A percentile compares a stretch with the other conserved stretches of the same genome.
These are phyloP conservation scores for Epicampocera succincta DNA, from an alignment of 2,888 invertebrate genomes.

Conservation along the genomic window DNA sequence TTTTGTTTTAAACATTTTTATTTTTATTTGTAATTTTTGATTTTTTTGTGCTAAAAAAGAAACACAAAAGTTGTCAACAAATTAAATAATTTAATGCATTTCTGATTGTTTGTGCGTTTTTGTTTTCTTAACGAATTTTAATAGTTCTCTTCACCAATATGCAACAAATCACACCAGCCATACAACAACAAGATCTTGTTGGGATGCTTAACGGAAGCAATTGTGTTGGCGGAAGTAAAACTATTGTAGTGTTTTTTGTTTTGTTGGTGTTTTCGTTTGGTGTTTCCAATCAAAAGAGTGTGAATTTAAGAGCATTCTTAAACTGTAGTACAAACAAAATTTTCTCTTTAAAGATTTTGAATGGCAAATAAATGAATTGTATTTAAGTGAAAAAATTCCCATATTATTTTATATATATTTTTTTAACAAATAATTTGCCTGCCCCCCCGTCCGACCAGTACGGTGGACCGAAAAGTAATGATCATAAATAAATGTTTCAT, in stretches of 20 bases:
- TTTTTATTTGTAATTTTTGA: too few species aligned
- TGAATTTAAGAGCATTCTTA: not conserved
- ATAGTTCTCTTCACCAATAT: not conserved
- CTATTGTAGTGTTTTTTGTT: not conserved
- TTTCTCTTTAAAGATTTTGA: constrained; percentile 1
- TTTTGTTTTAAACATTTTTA: too few species aligned
- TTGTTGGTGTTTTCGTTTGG: not conserved
- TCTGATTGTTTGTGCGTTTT: too few species aligned
- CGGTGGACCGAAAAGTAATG: not conserved
- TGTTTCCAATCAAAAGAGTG: constrained; percentile 8
- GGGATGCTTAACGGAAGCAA: constrained; percentile 33
- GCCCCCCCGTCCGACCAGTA: too few species aligned
- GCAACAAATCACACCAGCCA: not conserved
- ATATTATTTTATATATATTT: constrained; percentile 18
- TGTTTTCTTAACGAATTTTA: not conserved
- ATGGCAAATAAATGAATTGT: not conserved
- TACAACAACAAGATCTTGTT: constrained; percentile 1
- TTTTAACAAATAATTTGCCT: constrained; percentile 16
- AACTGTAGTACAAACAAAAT: not conserved
- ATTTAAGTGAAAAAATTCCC: constrained; percentile 8
- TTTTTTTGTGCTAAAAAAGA: too few species aligned
- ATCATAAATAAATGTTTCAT: constrained; percentile 39
- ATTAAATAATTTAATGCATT: too few species aligned
- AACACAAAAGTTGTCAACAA: not conserved
- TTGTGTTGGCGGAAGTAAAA: constrained; percentile 43